A percentile compares a stretch with the other conserved stretches of the same genome.
phyloP scores from a whole-genome alignment of 2,797 vertebrate genomes.

The Salarias fasciatus region DNA sequence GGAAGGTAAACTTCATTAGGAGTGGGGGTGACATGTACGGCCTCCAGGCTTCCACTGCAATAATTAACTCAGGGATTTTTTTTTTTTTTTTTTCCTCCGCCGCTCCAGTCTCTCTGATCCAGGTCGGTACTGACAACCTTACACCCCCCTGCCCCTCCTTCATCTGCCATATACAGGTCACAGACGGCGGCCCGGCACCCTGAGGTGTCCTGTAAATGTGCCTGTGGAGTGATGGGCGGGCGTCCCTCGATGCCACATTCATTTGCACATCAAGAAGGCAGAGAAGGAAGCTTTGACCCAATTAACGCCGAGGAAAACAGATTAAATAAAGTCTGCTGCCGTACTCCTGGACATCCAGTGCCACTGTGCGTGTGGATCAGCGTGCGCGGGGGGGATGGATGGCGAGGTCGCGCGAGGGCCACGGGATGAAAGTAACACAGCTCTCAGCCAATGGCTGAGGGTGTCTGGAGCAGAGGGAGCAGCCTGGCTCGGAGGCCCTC shows the following conservation, averaged over 20 bases:
- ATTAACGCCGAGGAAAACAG: constrained; percentile 74
- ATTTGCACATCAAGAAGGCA: constrained; percentile 82
- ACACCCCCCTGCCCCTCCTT: constrained; percentile 50
- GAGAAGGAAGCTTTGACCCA: constrained; percentile 79
- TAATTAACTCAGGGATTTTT: constrained; percentile 61
- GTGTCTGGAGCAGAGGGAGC: not conserved
- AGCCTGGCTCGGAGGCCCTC: not conserved
- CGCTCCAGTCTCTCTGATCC: constrained; percentile 60
- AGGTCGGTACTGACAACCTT: constrained; percentile 65
- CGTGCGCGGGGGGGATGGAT: constrained; percentile 1
- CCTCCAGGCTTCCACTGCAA: constrained; percentile 57
- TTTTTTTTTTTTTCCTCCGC: constrained; percentile 29
- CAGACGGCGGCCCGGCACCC: constrained; percentile 71
- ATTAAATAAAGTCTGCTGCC: constrained; percentile 64
- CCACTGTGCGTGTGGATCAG: constrained; percentile 3
- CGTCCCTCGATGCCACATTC: constrained; percentile 66
- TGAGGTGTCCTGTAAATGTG: constrained; percentile 76
- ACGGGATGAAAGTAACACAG: constrained; percentile 41
- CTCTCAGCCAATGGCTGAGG: constrained; percentile 28
- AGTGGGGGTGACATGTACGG: constrained; percentile 47
- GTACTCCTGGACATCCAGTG: constrained; percentile 58
- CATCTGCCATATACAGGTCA: constrained; percentile 71
- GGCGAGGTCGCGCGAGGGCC: constrained; percentile 50
- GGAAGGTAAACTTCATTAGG: constrained; percentile 66
- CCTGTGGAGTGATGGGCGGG: constrained; percentile 74